Conservation (phyloP, 2,113 vertebrate genomes). For the Xenopus tropicalis region DNA sequence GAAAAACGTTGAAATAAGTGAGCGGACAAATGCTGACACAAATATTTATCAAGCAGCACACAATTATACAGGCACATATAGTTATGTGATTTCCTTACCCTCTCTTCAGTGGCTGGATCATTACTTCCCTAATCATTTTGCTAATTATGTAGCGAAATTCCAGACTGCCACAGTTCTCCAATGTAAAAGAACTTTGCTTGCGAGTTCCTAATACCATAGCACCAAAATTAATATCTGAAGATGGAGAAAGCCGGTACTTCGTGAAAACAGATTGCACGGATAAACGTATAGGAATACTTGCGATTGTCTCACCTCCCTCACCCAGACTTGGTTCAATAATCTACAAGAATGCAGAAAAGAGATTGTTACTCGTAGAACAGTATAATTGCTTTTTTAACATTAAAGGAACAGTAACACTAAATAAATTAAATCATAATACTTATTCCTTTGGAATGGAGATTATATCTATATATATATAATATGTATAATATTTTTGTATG, state of each 20-base stretch:
- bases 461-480: no score
- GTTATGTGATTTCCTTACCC: constrained; percentile 55
- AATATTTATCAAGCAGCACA: no score
- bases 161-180: constrained; percentile 78
- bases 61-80: no score
- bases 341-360: constrained; percentile 54
- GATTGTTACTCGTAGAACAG: no score
- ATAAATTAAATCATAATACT: no score
- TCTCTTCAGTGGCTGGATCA: constrained; percentile 41
- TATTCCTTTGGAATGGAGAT: no score
- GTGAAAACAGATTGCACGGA: constrained; percentile 69
- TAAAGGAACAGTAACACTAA: no score
- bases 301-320: constrained; percentile 64
- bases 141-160: constrained; percentile 68
- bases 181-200: constrained; percentile 62
- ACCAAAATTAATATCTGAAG: constrained; percentile 72
- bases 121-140: constrained; percentile 47
- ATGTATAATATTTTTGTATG: no score
- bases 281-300: constrained; percentile 67
- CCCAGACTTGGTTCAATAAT: constrained; percentile 72
- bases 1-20: no score
- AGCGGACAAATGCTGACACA: no score
- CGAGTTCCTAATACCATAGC: constrained; percentile 63
- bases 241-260: constrained; percentile 76
- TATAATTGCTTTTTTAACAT: no score